phyloP scores from a whole-genome alignment of 2,797 vertebrate genomes.

The Hemibagrus guttatus region DNA sequence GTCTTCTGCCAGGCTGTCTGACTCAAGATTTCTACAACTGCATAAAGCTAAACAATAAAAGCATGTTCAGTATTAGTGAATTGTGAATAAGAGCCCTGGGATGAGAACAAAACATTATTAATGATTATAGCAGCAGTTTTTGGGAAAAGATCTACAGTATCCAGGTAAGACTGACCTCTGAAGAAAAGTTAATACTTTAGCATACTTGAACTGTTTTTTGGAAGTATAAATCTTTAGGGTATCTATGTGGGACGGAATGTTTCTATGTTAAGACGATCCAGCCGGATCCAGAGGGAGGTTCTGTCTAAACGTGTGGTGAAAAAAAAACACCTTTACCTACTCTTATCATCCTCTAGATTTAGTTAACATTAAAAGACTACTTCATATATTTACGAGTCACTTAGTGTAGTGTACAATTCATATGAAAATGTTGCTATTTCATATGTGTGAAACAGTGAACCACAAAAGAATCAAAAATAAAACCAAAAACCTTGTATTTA shows the following conservation, averaged over 20 bases:
- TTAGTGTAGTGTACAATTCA: not conserved
- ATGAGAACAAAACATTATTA: not conserved
- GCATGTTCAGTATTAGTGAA: not conserved
- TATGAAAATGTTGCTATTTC: not conserved
- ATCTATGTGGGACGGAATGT: not conserved
- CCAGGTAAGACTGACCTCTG: not conserved
- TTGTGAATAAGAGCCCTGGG: not conserved
- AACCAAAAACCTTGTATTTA: not conserved
- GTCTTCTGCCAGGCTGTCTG: not conserved
- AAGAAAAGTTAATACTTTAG: not conserved
- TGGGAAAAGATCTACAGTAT: not conserved
- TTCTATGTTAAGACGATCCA: no score
- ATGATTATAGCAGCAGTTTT: not conserved
- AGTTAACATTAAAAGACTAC: not conserved
- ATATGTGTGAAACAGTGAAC: not conserved
- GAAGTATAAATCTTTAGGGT: not conserved
- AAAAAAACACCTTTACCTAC: constrained; percentile 7
- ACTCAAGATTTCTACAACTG: not conserved
- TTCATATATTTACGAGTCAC: not conserved
- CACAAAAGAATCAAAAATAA: not conserved
- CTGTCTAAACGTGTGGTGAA: not conserved
- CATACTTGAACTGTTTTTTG: not conserved
- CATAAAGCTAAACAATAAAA: not conserved
- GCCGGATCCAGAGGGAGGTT: not conserved
- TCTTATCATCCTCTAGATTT: not conserved